Base-by-base conservation (phyloP, 2,113 vertebrate genomes). In the Dunckerocampus dactyliophorus region DNA sequence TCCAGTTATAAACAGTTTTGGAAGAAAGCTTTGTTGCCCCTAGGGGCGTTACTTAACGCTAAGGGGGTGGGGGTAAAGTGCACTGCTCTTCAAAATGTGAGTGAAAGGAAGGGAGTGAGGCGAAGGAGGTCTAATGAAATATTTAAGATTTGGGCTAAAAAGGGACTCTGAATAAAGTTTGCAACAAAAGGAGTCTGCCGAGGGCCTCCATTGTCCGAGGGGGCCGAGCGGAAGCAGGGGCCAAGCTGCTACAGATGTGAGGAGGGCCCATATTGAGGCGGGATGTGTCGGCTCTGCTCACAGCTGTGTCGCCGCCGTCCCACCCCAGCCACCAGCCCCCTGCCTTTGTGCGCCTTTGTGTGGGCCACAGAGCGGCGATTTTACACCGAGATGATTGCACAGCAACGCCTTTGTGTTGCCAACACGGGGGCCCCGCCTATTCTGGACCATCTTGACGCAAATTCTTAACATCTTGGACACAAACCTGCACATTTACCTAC, bases 231-330 rank as follows among this genome's bases (percentile, higher is more conserved):
- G 90, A 92, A 92, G 89, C 84, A 80, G 79, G 83, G 89, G 89
- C 79, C 88, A 88, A 87, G 87, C 87, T 74, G 89, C 89, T 81
- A 82, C 84, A 87, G 92, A 89, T 80, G 86, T 88, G 86, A 88
- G 92, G 91, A 91, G 91, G 84, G 87, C 90, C 91, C 92, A 91
- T 94, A 93, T 92, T 92, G 93, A 90, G 80, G 68, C 49, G 82
- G 83, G 76, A 88, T 84, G 93, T 92, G 90, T 82, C 81, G 88
- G 91, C 88, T 89, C 91, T 90, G 92, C 91, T 88, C 92, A 93
- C 94, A 95, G 93, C 94, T 95, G 94, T 93, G 92, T 85, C 62
- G 58, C 82, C 54, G 77, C 69, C 78, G 83, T 88, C 81, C 89
- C 88, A 37, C 81, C 92, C 85, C 88, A 80, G 93, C 89, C 92